Conservation (phyloP, 92 coral and sea anemone genomes). For the Parazoanthus swiftii region DNA sequence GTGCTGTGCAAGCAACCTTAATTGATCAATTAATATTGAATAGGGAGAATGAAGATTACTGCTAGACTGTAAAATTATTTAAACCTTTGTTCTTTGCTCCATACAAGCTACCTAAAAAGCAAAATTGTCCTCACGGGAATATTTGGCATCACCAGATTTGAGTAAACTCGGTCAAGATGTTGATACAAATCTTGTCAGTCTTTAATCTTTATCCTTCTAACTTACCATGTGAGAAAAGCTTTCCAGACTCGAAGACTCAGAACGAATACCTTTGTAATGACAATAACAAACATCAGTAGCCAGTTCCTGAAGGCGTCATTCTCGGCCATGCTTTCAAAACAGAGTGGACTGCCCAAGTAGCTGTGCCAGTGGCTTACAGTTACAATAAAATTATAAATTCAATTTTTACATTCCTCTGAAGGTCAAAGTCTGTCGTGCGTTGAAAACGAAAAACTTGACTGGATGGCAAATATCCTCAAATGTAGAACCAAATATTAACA, state of each 20-base stretch:
- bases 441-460: not conserved
- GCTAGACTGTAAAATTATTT: too few relatives aligned
- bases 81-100: too few relatives aligned
- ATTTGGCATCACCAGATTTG: too few relatives aligned
- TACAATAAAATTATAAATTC: not conserved
- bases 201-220: not conserved
- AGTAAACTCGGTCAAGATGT: not conserved
- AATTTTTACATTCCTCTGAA: not conserved
- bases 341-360: not conserved
- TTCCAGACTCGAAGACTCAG: slow-evolving; percentile 18
- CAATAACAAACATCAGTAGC: slow-evolving; percentile 22
- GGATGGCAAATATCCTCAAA: not conserved
- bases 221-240: slow-evolving; percentile 37
- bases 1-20: too few relatives aligned
- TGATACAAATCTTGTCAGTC: not conserved
- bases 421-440: not conserved
- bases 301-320: slow-evolving; percentile 25
- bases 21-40: too few relatives aligned
- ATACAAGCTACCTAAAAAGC: too few relatives aligned
- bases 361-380: not conserved
- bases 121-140: too few relatives aligned
- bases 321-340: not conserved
- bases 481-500: not conserved
- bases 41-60: too few relatives aligned
- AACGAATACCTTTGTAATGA: slow-evolving; percentile 36